phyloP scores from a whole-genome alignment of 2,888 invertebrate species.

The Plagodis pulveraria region DNA sequence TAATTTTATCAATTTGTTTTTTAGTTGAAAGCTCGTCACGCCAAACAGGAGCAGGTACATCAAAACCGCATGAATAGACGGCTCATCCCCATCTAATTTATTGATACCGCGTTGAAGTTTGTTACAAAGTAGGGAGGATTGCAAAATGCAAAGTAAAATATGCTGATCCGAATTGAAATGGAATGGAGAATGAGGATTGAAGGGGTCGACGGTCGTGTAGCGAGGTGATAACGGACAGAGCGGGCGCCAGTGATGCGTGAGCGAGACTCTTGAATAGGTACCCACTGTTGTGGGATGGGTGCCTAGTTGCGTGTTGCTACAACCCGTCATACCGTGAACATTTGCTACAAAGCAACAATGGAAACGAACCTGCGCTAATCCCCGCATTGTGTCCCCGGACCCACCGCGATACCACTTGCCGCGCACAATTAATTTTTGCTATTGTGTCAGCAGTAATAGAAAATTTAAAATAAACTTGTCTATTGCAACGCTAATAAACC shows the following conservation, averaged over 20 bases:
- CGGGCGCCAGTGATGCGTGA: slow-evolving; percentile 60
- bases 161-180: slow-evolving; percentile 77
- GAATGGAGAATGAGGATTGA: slow-evolving; percentile 64
- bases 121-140: slow-evolving; percentile 58
- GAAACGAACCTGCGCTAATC: slow-evolving; percentile 70
- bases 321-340: slow-evolving; percentile 47
- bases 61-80: slow-evolving; percentile 35
- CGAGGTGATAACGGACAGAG: slow-evolving; percentile 62
- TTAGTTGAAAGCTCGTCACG: not conserved
- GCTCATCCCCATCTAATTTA: slow-evolving; percentile 63
- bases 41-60: slow-evolving; percentile 24
- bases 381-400: slow-evolving; percentile 61
- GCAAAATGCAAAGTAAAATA: slow-evolving; percentile 59
- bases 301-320: slow-evolving; percentile 15
- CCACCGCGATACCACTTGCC: slow-evolving; percentile 50
- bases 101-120: slow-evolving; percentile 62
- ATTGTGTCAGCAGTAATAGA: slow-evolving; percentile 10
- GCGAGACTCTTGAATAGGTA: slow-evolving; percentile 23
- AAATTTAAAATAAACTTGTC: slow-evolving; percentile 15
- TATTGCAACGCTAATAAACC: not conserved
- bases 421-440: slow-evolving; percentile 32
- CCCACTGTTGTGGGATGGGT: not conserved
- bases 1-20: not conserved
- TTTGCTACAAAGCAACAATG: slow-evolving; percentile 65
- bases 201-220: slow-evolving; percentile 69